Conservation (phyloP, 2,888 invertebrate species). For the Shargacucullia verbasci region DNA sequence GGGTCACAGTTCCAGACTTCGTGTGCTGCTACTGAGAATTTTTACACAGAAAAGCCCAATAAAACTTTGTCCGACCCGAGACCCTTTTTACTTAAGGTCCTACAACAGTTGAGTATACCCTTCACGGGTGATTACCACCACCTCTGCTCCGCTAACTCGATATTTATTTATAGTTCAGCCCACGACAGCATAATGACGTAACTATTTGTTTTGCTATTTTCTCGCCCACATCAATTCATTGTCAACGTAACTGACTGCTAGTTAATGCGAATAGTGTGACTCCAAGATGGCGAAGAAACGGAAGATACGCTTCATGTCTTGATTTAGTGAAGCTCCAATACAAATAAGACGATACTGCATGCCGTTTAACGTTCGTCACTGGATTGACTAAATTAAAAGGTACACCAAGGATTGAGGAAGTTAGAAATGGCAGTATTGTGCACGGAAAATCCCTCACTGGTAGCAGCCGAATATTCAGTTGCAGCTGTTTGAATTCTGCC, state of each 20-base stretch:
- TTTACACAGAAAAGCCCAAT: too few relatives aligned
- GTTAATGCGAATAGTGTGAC: constrained; percentile 35
- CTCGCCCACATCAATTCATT: constrained; percentile 45
- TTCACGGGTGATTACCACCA: constrained; percentile 41
- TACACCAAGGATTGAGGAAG: too few relatives aligned
- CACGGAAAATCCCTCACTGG: too few relatives aligned
- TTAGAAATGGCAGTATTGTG: too few relatives aligned
- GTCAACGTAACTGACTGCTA: constrained; percentile 37
- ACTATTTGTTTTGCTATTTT: constrained; percentile 45
- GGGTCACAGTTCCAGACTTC: too few relatives aligned
- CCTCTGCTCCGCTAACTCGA: constrained; percentile 29
- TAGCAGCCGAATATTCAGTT: too few relatives aligned
- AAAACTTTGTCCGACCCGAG: too few relatives aligned
- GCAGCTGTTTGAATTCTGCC: too few relatives aligned
- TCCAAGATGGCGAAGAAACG: constrained; percentile 11
- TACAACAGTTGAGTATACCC: constrained; percentile 32
- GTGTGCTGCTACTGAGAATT: too few relatives aligned
- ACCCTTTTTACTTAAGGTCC: too few relatives aligned
- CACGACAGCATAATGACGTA: constrained; percentile 39
- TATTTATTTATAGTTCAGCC: constrained; percentile 52
- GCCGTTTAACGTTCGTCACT: too few relatives aligned
- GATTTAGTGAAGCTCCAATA: not conserved
- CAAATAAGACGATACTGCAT: not conserved
- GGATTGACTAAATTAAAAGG: too few relatives aligned
- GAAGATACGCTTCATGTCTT: not conserved